These are phyloP conservation scores for Fragum sueziense DNA, from an alignment of 2,888 invertebrate species.

Conservation along the genomic window DNA sequence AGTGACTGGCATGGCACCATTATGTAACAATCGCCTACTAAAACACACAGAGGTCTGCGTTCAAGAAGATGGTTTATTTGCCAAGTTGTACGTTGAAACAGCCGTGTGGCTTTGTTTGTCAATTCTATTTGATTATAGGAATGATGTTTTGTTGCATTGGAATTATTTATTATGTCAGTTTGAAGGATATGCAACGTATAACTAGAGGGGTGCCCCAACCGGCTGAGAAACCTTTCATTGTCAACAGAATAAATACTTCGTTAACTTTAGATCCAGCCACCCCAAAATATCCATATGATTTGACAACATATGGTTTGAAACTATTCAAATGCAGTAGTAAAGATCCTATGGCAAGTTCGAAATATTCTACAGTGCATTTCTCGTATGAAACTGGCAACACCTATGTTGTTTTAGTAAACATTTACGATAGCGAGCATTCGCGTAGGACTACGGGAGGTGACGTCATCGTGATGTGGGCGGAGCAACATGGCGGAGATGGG, in stretches of 20 bases:
- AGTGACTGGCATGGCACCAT: too few species aligned
- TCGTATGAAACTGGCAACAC: background rate
- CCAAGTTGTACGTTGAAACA: too few species aligned
- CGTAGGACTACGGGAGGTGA: constrained; percentile 40
- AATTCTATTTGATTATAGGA: background rate
- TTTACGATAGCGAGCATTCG: constrained; percentile 19
- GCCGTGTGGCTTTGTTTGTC: background rate
- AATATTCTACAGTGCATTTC: background rate
- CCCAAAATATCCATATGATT: background rate
- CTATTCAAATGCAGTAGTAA: constrained; percentile 1
- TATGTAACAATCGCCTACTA: too few species aligned
- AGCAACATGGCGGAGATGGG: constrained; percentile 32
- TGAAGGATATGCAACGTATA: background rate
- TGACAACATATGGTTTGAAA: constrained; percentile 5
- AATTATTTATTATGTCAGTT: background rate
- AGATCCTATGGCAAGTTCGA: constrained; percentile 4
- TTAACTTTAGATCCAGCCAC: background rate
- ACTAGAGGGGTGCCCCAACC: background rate
- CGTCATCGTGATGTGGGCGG: constrained; percentile 48
- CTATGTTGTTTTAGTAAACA: background rate
- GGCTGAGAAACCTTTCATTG: background rate
- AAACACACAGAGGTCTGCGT: too few species aligned
- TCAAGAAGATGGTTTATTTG: too few species aligned
- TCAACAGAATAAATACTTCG: background rate
- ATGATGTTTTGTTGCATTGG: background rate